Evolutionary conservation across 2,888 invertebrate species (phyloP).

Genomic region (Chamaedrilus cognettii): DNA sequence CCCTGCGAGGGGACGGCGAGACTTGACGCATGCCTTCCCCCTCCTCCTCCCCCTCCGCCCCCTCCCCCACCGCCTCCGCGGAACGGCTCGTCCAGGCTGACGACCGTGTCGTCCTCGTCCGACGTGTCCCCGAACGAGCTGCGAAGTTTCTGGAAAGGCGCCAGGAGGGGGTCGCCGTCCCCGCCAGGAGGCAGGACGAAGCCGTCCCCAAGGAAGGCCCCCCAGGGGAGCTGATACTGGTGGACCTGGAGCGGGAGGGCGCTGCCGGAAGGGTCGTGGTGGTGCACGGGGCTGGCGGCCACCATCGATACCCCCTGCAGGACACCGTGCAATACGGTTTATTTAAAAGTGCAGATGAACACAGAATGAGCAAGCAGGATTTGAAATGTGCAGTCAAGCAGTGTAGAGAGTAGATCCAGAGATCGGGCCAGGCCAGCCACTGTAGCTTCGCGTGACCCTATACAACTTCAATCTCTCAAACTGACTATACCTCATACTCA

Average conservation of each 20-base stretch:
- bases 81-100: conserved; percentile 16
- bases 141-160: conserved; percentile 9
- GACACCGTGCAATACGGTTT: no score
- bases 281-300: conserved; percentile 17
- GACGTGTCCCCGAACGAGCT: conserved; percentile 12
- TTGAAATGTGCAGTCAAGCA: no score
- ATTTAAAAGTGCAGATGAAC: no score
- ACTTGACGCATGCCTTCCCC: not conserved
- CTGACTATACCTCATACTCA: no score
- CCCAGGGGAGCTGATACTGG: conserved; percentile 15
- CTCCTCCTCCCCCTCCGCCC: not conserved
- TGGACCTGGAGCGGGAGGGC: conserved; percentile 2
- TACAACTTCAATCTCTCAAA: no score
- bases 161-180: not conserved
- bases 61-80: not conserved
- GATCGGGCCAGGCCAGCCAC: no score
- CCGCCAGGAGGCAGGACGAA: not conserved
- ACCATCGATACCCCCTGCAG: conserved; percentile 16
- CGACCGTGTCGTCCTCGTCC: conserved; percentile 14
- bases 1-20: not conserved
- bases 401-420: no score
- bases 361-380: no score
- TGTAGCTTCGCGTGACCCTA: no score
- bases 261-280: conserved; percentile 16
- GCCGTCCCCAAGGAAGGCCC: not conserved